Evolutionary conservation across 2,113 vertebrate genomes (phyloP), one percentile per base, ranked within the genome.

Genomic region (Varanus salvator): DNA sequence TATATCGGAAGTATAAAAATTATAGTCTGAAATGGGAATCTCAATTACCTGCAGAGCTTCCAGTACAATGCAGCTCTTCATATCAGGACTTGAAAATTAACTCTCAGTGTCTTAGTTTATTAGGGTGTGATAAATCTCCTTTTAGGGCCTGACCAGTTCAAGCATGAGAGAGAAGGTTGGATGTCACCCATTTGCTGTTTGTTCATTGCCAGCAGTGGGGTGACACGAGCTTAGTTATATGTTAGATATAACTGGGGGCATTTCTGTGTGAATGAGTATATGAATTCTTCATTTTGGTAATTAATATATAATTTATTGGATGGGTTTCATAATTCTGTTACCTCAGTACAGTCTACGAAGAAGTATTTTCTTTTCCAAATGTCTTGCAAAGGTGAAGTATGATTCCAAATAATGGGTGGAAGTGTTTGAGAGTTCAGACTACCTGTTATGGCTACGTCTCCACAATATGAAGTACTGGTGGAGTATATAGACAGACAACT

Each of bases 1-100:
- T 91, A 86, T 90, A 93, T 64, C 11, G 72, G 27, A 93, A 93
- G 9, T 31, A 38, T 12, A 31, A 92, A 86, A 89, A 84, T n/a
- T 25, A 87, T 78, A 85, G 23, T 8, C 27, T 50, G 72, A 77
- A 93, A n/a, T 0, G 0, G 72, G 44, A 50, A 69, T 68, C 23
- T n/a, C 57, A 87, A 50, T 64, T 8, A 38, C 60, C 68, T 80
- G 50, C 29, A 34, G 11, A 54, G 38, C 0, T 0, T 1, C 31
- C 8, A 38, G 23, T 12, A 66, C 2, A 44, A 80, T 2, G 14
- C 0, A 0, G 31, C 27, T 89, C 9, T 54, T 0, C 0, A 71
- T 50, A 77, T 50, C 66, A 75, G 50, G 6, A 12, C 0, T 21
- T 52, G 4, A n/a, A 77, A 78, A 48, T 2, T 89, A 68, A 90